Base-by-base conservation (phyloP, 1,140 invertebrate species). In the Helicoverpa zea region DNA sequence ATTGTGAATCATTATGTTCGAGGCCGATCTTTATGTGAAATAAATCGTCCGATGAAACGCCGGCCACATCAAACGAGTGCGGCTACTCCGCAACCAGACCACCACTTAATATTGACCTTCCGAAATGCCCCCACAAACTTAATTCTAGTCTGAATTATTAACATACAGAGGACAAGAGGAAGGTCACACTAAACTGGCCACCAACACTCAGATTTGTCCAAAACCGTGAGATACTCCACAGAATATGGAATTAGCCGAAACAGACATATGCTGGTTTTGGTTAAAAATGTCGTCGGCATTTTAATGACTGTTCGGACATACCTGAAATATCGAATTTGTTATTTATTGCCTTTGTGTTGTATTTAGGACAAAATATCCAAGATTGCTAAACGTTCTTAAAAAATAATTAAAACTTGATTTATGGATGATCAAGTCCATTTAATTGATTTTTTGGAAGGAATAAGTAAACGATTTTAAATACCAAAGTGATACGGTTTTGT, bases 341-440 rank as follows among this genome's bases (percentile, higher is more conserved):
- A 93, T 94, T 94, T 92, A 94, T 90, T 87, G 89, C 91, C 86
- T 89, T 91, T 89, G 90, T 89, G 59, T 75, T 75, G 68, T 64
- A 81, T 89, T 82, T 82, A 61, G 81, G 30, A 79, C 80, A 72
- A 83, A 82, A 82, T 75, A 81, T 76, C 66, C 47, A 29, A 61
- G 77, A 66, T 83, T 82, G 84, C 81, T 43, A 81, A 84, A 87
- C 51, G 81, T 70, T 85, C 76, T 83, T 81, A 58, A 81, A n/a
- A 81, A 83, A 84, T 84, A 89, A 88, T 87, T 87, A 89, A 91
- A 84, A 84, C 68, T 81, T 90, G 89, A 92, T 91, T 91, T 91
- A 91, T 91, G 70, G 51, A 63, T 76, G 35, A 47, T 7, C 81
- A 83, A 68, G 61, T 51, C 81, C 51, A 73, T 81, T 83, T 85